Conservation (phyloP, 1,140 invertebrate genomes). For the Drosophila sp. region DNA sequence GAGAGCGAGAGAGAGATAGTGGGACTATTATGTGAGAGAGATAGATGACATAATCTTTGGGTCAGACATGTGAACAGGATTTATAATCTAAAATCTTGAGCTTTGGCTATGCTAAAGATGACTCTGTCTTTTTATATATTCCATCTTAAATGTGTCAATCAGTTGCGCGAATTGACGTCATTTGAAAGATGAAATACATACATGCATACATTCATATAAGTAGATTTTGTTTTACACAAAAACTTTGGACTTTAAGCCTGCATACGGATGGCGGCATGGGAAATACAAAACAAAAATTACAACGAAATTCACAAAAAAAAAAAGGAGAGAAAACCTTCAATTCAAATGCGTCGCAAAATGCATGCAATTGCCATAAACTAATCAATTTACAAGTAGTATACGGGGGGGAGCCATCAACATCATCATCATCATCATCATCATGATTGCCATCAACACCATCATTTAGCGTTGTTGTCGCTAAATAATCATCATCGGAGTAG, state of each 20-base stretch:
- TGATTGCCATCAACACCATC: not conserved
- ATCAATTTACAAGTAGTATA: constrained; percentile 59
- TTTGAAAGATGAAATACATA: constrained; percentile 22
- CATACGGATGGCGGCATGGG: constrained; percentile 7
- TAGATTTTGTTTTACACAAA: constrained; percentile 11
- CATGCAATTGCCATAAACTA: constrained; percentile 52
- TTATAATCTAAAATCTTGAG: constrained; percentile 8
- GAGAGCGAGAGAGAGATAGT: not conserved
- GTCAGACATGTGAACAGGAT: constrained; percentile 31
- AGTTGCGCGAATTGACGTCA: constrained; percentile 40
- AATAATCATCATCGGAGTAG: constrained; percentile 9
- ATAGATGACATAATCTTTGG: constrained; percentile 29
- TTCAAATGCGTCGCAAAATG: constrained; percentile 43
- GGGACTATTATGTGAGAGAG: constrained; percentile 14
- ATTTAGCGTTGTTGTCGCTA: not conserved
- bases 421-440: constrained; percentile 6
- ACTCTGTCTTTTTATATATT: constrained; percentile 14
- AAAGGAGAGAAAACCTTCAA: not conserved
- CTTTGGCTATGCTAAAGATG: constrained; percentile 19
- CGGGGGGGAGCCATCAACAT: constrained; percentile 10
- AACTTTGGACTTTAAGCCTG: constrained; percentile 63
- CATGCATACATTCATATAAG: constrained; percentile 5
- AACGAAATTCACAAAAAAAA: constrained; percentile 7
- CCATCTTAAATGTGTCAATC: constrained; percentile 35
- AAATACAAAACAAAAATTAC: too few relatives aligned